Conservation (phyloP, 2,113 vertebrate genomes). For the Anoura caudifer region DNA sequence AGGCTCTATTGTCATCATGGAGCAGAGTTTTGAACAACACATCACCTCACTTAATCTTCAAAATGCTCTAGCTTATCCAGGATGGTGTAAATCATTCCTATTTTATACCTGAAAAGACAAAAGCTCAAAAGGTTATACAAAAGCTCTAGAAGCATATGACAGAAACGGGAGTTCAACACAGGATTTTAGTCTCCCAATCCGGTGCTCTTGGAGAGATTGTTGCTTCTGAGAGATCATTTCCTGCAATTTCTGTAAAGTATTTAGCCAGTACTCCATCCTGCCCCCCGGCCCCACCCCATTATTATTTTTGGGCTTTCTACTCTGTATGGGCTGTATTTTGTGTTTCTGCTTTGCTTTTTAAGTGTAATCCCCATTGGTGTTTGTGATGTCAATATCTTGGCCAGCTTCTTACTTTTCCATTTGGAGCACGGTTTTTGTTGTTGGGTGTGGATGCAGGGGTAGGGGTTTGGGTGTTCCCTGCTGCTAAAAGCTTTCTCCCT, state of each 20-base stretch:
- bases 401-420: background rate
- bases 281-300: too few relatives aligned
- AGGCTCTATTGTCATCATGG: rapidly evolving
- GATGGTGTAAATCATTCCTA: background rate
- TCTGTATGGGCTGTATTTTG: background rate
- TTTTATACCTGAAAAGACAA: background rate
- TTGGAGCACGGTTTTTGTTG: background rate
- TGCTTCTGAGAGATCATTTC: background rate
- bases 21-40: background rate
- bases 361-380: background rate
- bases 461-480: background rate
- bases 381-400: constrained; percentile 29
- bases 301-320: background rate
- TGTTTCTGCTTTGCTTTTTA: background rate
- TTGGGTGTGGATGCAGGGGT: background rate
- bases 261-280: background rate
- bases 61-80: background rate
- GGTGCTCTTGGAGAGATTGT: background rate
- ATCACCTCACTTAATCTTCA: background rate
- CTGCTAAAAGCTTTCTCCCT: constrained; percentile 60
- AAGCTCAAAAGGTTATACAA: background rate
- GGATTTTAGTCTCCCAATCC: background rate
- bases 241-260: background rate
- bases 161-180: background rate
- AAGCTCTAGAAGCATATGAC: background rate